phyloP scores from a whole-genome alignment of 2,113 vertebrate genomes.

The Grus americana region DNA sequence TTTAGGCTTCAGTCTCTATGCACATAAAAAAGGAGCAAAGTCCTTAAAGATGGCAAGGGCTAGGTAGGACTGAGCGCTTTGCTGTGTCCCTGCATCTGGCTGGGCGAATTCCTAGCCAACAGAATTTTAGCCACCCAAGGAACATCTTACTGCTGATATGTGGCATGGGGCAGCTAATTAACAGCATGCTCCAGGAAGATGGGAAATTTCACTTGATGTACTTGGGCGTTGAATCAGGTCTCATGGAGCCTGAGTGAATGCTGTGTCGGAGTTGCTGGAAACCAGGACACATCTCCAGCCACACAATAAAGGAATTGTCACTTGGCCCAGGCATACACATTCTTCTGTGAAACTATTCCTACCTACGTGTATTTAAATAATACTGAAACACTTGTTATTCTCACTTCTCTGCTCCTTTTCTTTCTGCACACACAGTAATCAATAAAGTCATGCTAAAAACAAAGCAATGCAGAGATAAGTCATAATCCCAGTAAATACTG shows the following conservation, averaged over 20 bases:
- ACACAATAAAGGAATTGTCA: not conserved
- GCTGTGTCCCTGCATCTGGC: fast-evolving
- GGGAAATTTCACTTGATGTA: fast-evolving
- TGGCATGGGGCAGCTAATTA: not conserved
- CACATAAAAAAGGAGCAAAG: not conserved
- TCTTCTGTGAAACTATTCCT: not conserved
- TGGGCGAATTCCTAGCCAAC: not conserved
- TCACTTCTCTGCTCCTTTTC: not conserved
- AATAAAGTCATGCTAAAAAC: not conserved
- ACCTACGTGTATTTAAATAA: not conserved
- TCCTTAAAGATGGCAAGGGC: not conserved
- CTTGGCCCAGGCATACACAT: not conserved
- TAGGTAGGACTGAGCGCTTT: not conserved
- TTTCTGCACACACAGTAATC: not conserved
- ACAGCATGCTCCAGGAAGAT: not conserved
- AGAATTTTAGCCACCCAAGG: not conserved
- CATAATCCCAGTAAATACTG: not conserved
- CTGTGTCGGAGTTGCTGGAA: not conserved
- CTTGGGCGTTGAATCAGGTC: not conserved
- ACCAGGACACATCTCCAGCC: not conserved
- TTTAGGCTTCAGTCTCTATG: not conserved
- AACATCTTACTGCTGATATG: not conserved
- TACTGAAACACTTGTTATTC: not conserved
- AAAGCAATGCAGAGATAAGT: not conserved
- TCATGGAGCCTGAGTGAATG: not conserved